Conservation (phyloP, 1,140 invertebrate species). For the Goniozus legneri region DNA sequence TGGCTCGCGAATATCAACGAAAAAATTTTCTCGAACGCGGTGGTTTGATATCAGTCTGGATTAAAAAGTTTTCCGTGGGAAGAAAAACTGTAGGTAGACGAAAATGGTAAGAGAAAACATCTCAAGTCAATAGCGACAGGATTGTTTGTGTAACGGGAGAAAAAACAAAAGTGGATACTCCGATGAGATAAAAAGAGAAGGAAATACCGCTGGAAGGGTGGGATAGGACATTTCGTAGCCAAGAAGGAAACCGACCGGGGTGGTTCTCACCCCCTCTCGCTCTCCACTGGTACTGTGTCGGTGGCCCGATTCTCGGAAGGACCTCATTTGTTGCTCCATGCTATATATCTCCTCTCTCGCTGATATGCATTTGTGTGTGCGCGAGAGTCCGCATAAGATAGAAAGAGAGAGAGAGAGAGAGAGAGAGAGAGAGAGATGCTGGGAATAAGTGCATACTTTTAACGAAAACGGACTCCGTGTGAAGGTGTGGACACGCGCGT, state of each 20-base stretch:
- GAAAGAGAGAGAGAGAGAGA: no score
- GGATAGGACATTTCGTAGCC: neutral
- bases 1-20: no score
- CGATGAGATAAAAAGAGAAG: no score
- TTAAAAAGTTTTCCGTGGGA: no score
- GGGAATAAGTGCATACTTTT: conserved; percentile 33
- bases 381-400: no score
- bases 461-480: conserved; percentile 15
- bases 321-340: conserved; percentile 50
- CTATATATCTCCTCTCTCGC: conserved; percentile 32
- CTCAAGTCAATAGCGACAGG: no score
- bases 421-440: conserved; percentile 25
- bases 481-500: neutral
- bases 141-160: neutral
- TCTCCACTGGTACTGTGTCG: conserved; percentile 44
- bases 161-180: no score
- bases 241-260: conserved; percentile 29
- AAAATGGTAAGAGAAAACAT: no score
- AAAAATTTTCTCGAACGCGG: no score
- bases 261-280: conserved; percentile 45
- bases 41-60: no score
- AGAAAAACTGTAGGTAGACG: no score
- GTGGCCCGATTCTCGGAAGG: conserved; percentile 55
- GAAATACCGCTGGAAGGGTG: neutral
- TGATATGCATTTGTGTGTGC: conserved; percentile 38